Conservation (phyloP, 2,113 vertebrate species). For the Tragelaphus strepsiceros region DNA sequence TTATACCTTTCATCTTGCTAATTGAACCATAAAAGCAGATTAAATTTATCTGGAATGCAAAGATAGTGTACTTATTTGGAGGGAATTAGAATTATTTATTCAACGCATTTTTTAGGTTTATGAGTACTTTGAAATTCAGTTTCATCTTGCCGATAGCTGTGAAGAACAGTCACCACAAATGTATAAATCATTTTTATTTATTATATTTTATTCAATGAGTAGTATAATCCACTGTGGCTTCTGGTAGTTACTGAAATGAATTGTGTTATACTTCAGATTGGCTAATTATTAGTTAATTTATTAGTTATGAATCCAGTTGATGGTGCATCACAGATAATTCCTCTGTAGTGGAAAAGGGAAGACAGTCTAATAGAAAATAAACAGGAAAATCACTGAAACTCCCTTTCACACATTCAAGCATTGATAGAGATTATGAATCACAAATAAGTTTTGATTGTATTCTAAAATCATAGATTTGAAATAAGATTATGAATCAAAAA, state of each 20-base stretch:
- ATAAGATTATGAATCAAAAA: neutral
- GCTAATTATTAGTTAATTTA: neutral
- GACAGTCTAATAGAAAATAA: neutral
- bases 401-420: neutral
- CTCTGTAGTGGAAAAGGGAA: neutral
- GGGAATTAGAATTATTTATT: neutral
- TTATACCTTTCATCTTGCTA: neutral
- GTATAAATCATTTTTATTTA: neutral
- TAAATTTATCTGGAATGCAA: neutral
- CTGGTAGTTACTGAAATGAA: neutral
- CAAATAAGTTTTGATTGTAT: neutral
- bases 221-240: neutral
- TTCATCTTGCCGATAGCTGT: neutral
- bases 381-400: neutral
- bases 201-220: neutral
- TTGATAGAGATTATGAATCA: neutral
- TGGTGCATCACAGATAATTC: neutral
- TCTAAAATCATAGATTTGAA: neutral
- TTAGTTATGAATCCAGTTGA: neutral
- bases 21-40: neutral
- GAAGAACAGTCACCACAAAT: neutral
- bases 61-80: neutral
- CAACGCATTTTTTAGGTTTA: neutral
- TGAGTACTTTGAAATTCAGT: neutral
- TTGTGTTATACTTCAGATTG: neutral